These are phyloP conservation scores for Stenopsyche tienmushanensis DNA, from an alignment of 1,140 invertebrate genomes.

Conservation along the genomic window DNA sequence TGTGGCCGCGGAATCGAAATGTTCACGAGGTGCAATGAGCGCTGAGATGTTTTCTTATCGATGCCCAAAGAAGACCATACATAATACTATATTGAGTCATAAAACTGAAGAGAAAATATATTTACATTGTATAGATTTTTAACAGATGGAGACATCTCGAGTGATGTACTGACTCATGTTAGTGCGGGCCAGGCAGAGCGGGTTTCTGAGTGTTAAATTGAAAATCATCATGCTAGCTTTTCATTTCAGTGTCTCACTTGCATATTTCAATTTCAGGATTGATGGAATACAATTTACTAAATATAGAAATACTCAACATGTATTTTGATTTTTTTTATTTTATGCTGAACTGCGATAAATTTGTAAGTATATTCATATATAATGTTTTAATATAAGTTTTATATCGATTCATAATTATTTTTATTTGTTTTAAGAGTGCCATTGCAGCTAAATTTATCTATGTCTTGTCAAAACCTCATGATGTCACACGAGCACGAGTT, in stretches of 20 bases:
- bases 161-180: no score
- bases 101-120: no score
- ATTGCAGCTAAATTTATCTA: conserved; percentile 51
- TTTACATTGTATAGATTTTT: neutral
- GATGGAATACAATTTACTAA: conserved; percentile 49
- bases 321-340: conserved; percentile 53
- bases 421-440: conserved; percentile 45
- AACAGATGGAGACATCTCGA: conserved; percentile 1
- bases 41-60: no score
- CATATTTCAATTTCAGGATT: conserved; percentile 47
- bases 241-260: no score
- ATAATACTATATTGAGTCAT: no score
- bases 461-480: conserved; percentile 50
- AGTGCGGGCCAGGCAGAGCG: no score
- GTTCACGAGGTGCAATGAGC: no score
- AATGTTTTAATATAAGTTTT: conserved; percentile 21
- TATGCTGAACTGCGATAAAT: conserved; percentile 47
- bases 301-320: conserved; percentile 44
- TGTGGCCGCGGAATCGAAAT: no score
- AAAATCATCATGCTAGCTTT: no score
- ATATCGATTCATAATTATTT: no score
- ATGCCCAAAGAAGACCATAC: neutral
- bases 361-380: conserved; percentile 47
- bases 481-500: conserved; percentile 51
- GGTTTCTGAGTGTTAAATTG: no score